Percentiles rank a stretch among this genome's conserved stretches.
phyloP scores from a whole-genome alignment of 2,113 vertebrate species.

The Rutilus rutilus region DNA sequence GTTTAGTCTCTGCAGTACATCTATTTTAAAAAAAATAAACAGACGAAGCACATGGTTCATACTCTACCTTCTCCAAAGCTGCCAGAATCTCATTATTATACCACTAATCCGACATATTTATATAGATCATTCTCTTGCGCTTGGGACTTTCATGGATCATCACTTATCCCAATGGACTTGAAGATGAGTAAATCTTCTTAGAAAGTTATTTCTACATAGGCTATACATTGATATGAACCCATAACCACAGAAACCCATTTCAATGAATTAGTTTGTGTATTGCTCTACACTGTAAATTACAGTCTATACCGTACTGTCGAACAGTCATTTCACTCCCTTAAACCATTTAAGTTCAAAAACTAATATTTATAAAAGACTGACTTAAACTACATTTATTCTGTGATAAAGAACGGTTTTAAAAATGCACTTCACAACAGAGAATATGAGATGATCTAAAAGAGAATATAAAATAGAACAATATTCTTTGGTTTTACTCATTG shows the following conservation, averaged over 20 bases:
- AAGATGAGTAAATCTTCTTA: background rate
- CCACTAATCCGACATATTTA: slow-evolving; percentile 25
- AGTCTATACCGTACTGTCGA: no score
- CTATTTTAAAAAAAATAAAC: background rate
- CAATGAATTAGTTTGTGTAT: background rate
- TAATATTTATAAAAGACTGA: background rate
- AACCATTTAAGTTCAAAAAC: background rate
- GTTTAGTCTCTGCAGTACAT: background rate
- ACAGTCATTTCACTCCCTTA: no score
- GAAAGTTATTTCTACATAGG: background rate
- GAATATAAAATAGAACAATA: no score
- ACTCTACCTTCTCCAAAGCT: slow-evolving; percentile 26
- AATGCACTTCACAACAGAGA: background rate
- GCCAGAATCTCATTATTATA: background rate
- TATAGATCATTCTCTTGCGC: background rate
- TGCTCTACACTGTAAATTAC: background rate
- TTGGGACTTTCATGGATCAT: background rate
- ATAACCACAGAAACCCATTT: background rate
- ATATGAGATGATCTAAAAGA: no score
- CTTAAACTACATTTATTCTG: background rate
- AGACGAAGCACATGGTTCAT: background rate
- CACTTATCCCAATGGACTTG: slow-evolving; percentile 18
- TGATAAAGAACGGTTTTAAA: no score
- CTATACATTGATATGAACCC: background rate
- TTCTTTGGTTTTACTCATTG: no score